A percentile compares a stretch with the other conserved stretches of the same genome.
Evolutionary conservation across 2,113 vertebrate species (phyloP).

Genomic region (Oreochromis aureus): DNA sequence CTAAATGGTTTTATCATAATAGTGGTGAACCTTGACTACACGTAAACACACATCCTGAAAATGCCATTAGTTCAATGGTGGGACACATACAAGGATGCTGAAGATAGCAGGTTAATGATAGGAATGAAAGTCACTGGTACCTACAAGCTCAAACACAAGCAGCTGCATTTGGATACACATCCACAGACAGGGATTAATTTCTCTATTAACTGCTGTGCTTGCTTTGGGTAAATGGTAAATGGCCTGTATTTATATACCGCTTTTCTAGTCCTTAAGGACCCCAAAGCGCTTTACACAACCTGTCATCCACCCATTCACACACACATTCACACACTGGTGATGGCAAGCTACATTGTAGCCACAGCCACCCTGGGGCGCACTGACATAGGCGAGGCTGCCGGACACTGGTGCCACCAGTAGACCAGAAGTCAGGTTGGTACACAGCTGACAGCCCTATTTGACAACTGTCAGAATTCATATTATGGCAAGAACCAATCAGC

Average conservation of each 20-base stretch:
- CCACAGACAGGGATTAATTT: background rate
- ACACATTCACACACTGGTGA: too few species aligned
- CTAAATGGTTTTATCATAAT: constrained; percentile 23
- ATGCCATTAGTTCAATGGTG: background rate
- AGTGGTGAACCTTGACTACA: background rate
- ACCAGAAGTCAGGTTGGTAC: background rate
- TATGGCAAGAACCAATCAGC: background rate
- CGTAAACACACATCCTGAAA: background rate
- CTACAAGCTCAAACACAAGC: constrained; percentile 4
- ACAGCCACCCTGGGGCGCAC: too few species aligned
- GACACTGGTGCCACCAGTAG: too few species aligned
- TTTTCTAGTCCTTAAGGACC: too few species aligned
- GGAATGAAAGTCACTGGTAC: background rate
- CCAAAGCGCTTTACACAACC: too few species aligned
- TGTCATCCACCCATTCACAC: too few species aligned
- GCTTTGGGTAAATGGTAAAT: background rate
- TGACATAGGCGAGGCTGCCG: too few species aligned
- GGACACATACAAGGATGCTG: constrained; percentile 5
- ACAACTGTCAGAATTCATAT: background rate
- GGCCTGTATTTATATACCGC: too few species aligned
- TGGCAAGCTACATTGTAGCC: too few species aligned
- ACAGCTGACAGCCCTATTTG: background rate
- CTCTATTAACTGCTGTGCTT: background rate
- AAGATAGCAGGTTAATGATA: constrained; percentile 7
- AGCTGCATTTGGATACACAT: background rate